Evolutionary conservation across 1,140 invertebrate species (phyloP), one percentile per base, ranked within the genome.

Genomic region (roundworm (Caenorhabditis elegans)): DNA sequence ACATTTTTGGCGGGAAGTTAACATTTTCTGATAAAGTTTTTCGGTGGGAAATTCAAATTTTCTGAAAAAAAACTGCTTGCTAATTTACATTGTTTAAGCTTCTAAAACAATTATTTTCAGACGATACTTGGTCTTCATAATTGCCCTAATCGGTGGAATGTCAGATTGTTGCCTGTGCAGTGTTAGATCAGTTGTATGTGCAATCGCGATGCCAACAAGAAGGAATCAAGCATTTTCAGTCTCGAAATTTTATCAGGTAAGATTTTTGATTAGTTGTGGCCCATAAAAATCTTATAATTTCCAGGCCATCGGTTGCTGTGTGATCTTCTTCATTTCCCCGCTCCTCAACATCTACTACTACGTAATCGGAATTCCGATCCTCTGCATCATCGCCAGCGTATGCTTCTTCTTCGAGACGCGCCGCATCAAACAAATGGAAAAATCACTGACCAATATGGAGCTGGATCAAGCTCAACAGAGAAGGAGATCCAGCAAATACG

Each of bases 181-280:
- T 48, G 55, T 70, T 6, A 13, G 78, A 70, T 53, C 51, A 26
- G 78, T 79, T 3, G 70, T 79, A 36, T 79, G 78, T 70, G 78
- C 78, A 4, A 6, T 79, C 0, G 78, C 51, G 2, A 46, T 79
- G 51, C 78, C 78, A 46, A 39, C 43, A 19, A 79, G 55, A 79
- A 60, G 78, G 70, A 36, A 53, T 46, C 78, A 79, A 70, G 78
- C 78, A 15, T 79, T 79, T n/a, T 49, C 43, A 17, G 55, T 79
- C 15, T 79, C 78, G 8, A 79, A 79, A 47, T 79, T 79, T 26
- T 79, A 79, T 65, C 78, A 79, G 51, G 77, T 53, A 51, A 53
- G 51, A 6, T n/a, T n/a, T n/a, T n/a, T n/a, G n/a, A n/a, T n/a
- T n/a, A n/a, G n/a, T n/a, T n/a, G n/a, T n/a, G n/a, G n/a, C n/a